phyloP scores from a whole-genome alignment of 2,113 vertebrate genomes.

The Callaeas wilsoni region DNA sequence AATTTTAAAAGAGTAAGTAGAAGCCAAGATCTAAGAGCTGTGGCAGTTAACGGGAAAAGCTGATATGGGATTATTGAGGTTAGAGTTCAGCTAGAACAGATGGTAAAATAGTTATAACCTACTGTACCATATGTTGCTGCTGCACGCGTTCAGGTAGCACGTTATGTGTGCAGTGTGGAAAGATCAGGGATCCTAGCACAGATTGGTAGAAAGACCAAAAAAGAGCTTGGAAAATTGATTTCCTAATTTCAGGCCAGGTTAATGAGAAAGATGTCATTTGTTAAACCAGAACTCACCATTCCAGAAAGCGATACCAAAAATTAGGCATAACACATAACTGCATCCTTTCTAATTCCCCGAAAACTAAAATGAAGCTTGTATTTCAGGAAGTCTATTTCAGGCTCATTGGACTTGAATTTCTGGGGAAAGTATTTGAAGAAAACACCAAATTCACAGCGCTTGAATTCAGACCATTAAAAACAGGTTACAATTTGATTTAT shows the following conservation, averaged over 20 bases:
- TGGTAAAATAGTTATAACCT: conserved; percentile 1
- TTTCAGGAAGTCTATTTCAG: background rate
- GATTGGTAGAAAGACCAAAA: background rate
- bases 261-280: background rate
- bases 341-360: background rate
- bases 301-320: background rate
- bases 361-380: background rate
- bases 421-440: background rate
- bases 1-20: background rate
- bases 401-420: background rate
- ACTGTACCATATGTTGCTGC: background rate
- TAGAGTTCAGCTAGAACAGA: background rate
- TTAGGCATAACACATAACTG: background rate
- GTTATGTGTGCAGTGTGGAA: background rate
- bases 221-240: background rate
- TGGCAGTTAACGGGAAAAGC: background rate
- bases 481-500: background rate
- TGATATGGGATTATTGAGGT: background rate
- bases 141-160: background rate
- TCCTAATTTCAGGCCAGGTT: background rate
- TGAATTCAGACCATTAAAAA: background rate
- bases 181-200: background rate
- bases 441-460: background rate
- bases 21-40: background rate
- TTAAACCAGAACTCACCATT: background rate